A percentile compares a stretch with the other conserved stretches of the same genome.
These are phyloP conservation scores for Rhinopithecus roxellana DNA, from an alignment of 2,113 vertebrate genomes.

Conservation along the genomic window DNA sequence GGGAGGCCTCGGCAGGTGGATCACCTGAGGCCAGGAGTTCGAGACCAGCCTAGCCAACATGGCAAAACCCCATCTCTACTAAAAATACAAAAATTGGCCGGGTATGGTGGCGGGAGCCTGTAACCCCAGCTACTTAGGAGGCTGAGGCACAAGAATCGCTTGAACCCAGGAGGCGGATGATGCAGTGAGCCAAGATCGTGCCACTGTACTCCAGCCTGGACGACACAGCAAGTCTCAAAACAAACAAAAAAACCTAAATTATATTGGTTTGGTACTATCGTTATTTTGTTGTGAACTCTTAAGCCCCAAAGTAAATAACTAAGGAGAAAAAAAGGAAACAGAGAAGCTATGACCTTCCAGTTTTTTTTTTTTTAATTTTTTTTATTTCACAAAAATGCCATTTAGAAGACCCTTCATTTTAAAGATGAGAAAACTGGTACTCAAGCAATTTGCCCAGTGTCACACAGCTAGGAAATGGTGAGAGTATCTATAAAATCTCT, in stretches of 20 bases:
- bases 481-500: slow-evolving; percentile 3
- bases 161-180: too few species aligned
- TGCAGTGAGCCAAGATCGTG: too few species aligned
- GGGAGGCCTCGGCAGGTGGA: too few species aligned
- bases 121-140: too few species aligned
- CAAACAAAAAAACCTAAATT: not conserved
- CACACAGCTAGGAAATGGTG: slow-evolving; percentile 22
- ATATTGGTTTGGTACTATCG: slow-evolving; percentile 24
- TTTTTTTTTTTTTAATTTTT: not conserved
- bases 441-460: not conserved
- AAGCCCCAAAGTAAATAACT: not conserved
- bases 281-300: slow-evolving; percentile 28
- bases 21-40: too few species aligned
- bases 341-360: not conserved
- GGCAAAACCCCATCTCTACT: too few species aligned
- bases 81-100: too few species aligned
- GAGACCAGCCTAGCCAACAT: too few species aligned
- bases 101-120: too few species aligned
- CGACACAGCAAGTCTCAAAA: too few species aligned
- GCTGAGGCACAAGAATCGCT: too few species aligned
- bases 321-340: not conserved
- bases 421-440: slow-evolving; percentile 7
- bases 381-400: not conserved
- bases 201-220: too few species aligned
- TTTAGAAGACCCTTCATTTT: not conserved